Evolutionary conservation across 1,140 invertebrate genomes (phyloP), one percentile per base, ranked within the genome.

Genomic region (Scaptomyza montana): DNA sequence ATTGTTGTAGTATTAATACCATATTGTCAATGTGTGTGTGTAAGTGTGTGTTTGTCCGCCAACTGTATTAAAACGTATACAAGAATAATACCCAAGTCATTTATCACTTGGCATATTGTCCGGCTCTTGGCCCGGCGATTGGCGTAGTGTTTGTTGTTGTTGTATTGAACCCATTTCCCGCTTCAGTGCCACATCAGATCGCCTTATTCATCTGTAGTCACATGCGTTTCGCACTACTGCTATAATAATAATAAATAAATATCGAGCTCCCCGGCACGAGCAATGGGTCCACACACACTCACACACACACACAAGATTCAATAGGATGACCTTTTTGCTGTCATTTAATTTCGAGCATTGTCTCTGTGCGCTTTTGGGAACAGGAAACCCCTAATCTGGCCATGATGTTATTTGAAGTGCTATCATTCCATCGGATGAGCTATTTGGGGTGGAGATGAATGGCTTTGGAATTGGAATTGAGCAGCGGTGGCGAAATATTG

Each of bases 31-130:
- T 33, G 30, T 33, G 30, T 33, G 30, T 33, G 30, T 33, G 21
- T 62, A 59, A 28, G 47, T 46, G 6, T 43, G 45, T 72, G 45
- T 72, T 41, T 77, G 59, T 47, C 67, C 59, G 63, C 63, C 66
- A 53, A 72, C 66, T 68, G 74, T 80, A 74, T 77, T 76, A 67
- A 70, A 70, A 63, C 67, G 74, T 53, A 73, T 74, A 81, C 78
- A 89, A 79, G 74, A 79, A 78, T 72, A 78, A 82, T 86, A 76
- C 60, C 65, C 75, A 78, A 72, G 78, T 89, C 90, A 91, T 91
- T 91, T 91, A 91, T 91, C 90, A 91, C 80, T 90, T 90, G 86
- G 90, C 84, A 91, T 91, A 91, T 91, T 91, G 90, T 91, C 77
- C 80, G 46, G 80, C 78, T 82, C 87, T 73, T 63, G 84, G 86